Percentiles rank a stretch among this genome's conserved stretches.
phyloP scores from a whole-genome alignment of 2,113 vertebrate species.

The Dromaius novaehollandiae region DNA sequence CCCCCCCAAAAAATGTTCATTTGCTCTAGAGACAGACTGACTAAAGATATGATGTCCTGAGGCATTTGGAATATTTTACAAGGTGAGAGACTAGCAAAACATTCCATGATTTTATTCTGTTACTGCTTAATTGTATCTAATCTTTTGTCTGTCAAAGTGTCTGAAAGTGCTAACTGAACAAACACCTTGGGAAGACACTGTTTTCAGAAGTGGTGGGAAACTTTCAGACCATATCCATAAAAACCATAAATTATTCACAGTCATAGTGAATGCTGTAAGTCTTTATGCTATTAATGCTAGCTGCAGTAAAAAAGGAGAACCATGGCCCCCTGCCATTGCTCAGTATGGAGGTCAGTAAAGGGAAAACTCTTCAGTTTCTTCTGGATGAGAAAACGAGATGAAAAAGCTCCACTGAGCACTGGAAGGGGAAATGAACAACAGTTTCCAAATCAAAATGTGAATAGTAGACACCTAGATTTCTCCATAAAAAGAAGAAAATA shows the following conservation, averaged over 20 bases:
- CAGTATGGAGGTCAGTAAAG: neutral
- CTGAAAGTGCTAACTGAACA: neutral
- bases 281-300: neutral
- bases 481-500: neutral
- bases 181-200: neutral
- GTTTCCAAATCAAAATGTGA: neutral
- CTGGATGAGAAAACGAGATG: neutral
- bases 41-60: neutral
- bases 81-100: neutral
- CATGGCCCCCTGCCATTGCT: neutral
- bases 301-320: neutral
- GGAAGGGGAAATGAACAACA: neutral
- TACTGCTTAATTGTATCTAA: neutral
- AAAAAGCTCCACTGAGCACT: neutral
- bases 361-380: neutral
- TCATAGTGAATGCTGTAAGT: neutral
- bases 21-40: neutral
- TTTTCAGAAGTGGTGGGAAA: neutral
- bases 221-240: neutral
- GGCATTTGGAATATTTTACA: neutral
- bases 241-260: neutral
- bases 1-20: neutral
- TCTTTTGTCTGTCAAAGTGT: neutral
- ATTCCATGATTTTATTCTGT: neutral
- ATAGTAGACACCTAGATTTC: neutral